Evolutionary conservation across 2,888 invertebrate species (phyloP).

Genomic region (Balanococcus diminutus): DNA sequence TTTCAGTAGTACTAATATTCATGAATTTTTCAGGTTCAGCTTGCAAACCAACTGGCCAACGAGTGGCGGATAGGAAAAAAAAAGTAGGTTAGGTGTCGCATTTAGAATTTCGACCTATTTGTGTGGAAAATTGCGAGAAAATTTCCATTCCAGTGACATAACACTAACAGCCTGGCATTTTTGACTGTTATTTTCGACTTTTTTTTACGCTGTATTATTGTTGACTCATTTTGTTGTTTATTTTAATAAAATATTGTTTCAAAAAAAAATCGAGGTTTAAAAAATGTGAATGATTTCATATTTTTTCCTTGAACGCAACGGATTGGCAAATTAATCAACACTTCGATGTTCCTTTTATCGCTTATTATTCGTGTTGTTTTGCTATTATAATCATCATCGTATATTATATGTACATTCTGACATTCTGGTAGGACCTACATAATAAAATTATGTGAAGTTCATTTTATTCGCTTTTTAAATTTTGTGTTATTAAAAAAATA

Average conservation of each 20-base stretch:
- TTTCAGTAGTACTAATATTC: too few relatives aligned
- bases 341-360: neutral
- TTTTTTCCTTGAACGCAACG: neutral
- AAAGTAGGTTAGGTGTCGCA: neutral
- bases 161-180: constrained; percentile 17
- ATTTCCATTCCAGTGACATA: neutral
- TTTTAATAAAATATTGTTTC: constrained; percentile 31
- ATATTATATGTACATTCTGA: too few relatives aligned
- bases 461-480: too few relatives aligned
- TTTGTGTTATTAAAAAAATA: too few relatives aligned
- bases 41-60: neutral
- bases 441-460: too few relatives aligned
- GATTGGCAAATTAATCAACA: neutral
- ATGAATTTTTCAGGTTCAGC: neutral
- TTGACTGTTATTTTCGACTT: neutral
- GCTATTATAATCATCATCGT: too few relatives aligned
- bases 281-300: neutral
- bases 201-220: neutral
- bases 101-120: neutral
- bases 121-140: neutral
- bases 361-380: too few relatives aligned
- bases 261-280: neutral
- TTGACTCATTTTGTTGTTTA: constrained; percentile 5
- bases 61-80: neutral
- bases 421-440: too few relatives aligned